Conservation (phyloP, 1,140 invertebrate species). For the Uloborus diversus region DNA sequence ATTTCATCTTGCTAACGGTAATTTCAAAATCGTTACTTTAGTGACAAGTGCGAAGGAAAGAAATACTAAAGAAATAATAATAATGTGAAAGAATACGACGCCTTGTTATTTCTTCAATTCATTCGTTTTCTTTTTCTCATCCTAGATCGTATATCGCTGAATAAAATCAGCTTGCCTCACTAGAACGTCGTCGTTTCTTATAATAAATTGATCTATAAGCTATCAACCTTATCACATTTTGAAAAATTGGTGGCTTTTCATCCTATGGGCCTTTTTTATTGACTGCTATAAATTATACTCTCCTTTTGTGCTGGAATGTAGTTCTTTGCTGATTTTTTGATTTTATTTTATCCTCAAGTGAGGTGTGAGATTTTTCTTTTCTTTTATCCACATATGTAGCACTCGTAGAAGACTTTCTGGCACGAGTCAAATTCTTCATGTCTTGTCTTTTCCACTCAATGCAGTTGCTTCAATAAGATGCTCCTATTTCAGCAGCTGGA, state of each 20-base stretch:
- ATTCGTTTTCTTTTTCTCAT: slow-evolving; percentile 31
- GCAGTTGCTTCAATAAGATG: background rate
- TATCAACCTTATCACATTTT: slow-evolving; percentile 50
- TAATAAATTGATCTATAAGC: slow-evolving; percentile 54
- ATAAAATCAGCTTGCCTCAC: slow-evolving; percentile 42
- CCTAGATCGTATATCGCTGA: slow-evolving; percentile 46
- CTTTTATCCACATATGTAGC: slow-evolving; percentile 34
- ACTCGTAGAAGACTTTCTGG: slow-evolving; percentile 9
- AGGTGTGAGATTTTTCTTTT: slow-evolving; percentile 33
- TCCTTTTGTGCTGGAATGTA: slow-evolving; percentile 28
- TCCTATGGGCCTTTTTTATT: slow-evolving; percentile 47
- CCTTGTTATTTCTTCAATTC: slow-evolving; percentile 46
- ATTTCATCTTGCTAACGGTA: slow-evolving; percentile 36
- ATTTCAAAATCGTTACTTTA: slow-evolving; percentile 43
- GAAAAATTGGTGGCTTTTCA: slow-evolving; percentile 52
- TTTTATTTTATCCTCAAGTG: slow-evolving; percentile 6
- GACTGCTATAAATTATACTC: slow-evolving; percentile 48
- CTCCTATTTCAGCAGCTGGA: background rate
- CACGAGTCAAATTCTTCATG: slow-evolving; percentile 10
- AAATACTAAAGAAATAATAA: slow-evolving; percentile 19
- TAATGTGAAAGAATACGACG: slow-evolving; percentile 22
- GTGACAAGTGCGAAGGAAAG: slow-evolving; percentile 32
- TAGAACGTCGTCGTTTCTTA: slow-evolving; percentile 25
- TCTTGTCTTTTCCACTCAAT: background rate
- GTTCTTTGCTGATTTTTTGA: slow-evolving; percentile 12